Evolutionary conservation across 2,797 vertebrate species (phyloP).

Genomic region (Sternarchorhynchus goeldii): DNA sequence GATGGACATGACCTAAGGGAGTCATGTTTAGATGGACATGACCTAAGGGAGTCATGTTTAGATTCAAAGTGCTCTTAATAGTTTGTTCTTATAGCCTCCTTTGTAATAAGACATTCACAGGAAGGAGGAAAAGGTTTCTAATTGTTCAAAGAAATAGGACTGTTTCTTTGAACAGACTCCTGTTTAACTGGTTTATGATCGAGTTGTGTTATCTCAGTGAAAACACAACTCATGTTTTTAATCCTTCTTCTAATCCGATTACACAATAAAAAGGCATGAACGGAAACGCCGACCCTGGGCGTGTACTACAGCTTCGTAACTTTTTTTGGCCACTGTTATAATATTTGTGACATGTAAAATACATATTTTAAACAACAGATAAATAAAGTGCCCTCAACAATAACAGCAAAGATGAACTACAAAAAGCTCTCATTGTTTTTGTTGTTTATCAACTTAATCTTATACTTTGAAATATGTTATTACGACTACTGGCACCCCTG

Average conservation of each 20-base stretch:
- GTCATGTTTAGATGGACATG: slow-evolving; percentile 1
- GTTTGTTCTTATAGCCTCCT: slow-evolving; percentile 41
- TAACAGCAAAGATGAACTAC: too few species aligned
- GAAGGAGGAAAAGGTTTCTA: slow-evolving; percentile 15
- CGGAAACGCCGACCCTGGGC: not conserved
- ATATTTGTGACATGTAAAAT: too few species aligned
- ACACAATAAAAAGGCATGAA: too few species aligned
- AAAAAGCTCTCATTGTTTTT: not conserved
- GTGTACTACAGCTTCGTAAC: not conserved
- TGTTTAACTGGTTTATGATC: too few species aligned
- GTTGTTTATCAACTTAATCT: not conserved
- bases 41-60: slow-evolving; percentile 42
- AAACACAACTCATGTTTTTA: too few species aligned
- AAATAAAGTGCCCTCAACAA: too few species aligned
- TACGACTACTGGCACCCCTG: not conserved
- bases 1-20: slow-evolving; percentile 10
- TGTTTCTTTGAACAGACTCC: too few species aligned
- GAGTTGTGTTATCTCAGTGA: too few species aligned
- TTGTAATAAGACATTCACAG: slow-evolving; percentile 25
- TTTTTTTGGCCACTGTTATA: too few species aligned
- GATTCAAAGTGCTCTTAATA: slow-evolving; percentile 35
- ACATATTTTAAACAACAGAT: too few species aligned
- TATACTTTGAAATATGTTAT: not conserved
- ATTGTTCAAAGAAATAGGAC: not conserved
- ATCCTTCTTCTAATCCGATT: too few species aligned